These are phyloP conservation scores for Brachyhypopomus occidentalis DNA, from an alignment of 2,113 vertebrate genomes.

Conservation along the genomic window DNA sequence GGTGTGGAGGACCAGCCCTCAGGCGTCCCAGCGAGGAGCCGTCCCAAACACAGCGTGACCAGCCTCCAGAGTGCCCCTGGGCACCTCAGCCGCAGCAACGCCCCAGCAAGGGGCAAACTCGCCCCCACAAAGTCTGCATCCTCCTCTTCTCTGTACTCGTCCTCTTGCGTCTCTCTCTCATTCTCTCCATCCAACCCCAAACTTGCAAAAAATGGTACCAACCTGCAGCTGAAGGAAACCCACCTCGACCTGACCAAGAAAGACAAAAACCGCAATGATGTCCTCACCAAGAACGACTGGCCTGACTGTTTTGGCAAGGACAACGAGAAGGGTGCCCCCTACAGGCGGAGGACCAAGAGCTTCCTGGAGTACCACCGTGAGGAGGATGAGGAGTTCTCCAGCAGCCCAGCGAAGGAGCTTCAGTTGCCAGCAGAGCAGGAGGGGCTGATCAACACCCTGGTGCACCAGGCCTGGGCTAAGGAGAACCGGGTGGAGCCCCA, in stretches of 20 bases:
- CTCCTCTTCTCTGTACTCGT: slow-evolving; percentile 72
- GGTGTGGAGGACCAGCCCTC: slow-evolving; percentile 78
- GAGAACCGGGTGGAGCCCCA: slow-evolving; percentile 65
- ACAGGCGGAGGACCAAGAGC: slow-evolving; percentile 88
- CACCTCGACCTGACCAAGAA: slow-evolving; percentile 89
- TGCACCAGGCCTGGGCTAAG: slow-evolving; percentile 50
- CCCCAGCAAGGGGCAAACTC: slow-evolving; percentile 66
- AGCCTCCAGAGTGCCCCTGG: slow-evolving; percentile 90
- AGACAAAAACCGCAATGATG: slow-evolving; percentile 66
- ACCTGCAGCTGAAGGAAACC: slow-evolving; percentile 92
- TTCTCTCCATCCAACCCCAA: slow-evolving; percentile 86
- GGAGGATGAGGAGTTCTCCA: slow-evolving; percentile 68
- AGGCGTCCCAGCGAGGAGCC: slow-evolving; percentile 87
- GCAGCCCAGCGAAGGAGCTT: slow-evolving; percentile 60
- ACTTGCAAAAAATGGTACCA: slow-evolving; percentile 95
- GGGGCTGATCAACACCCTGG: slow-evolving; percentile 67
- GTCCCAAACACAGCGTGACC: slow-evolving; percentile 88
- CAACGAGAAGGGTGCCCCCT: slow-evolving; percentile 72
- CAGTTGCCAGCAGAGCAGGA: slow-evolving; percentile 46
- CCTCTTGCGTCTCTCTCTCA: slow-evolving; percentile 62
- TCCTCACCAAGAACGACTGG: slow-evolving; percentile 77
- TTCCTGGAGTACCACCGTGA: slow-evolving; percentile 90
- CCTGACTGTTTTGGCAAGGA: slow-evolving; percentile 79
- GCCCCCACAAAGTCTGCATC: slow-evolving; percentile 77
- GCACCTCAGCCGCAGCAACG: slow-evolving; percentile 65